phyloP scores from a whole-genome alignment of 2,797 vertebrate species.

The Spondyliosoma cantharus region DNA sequence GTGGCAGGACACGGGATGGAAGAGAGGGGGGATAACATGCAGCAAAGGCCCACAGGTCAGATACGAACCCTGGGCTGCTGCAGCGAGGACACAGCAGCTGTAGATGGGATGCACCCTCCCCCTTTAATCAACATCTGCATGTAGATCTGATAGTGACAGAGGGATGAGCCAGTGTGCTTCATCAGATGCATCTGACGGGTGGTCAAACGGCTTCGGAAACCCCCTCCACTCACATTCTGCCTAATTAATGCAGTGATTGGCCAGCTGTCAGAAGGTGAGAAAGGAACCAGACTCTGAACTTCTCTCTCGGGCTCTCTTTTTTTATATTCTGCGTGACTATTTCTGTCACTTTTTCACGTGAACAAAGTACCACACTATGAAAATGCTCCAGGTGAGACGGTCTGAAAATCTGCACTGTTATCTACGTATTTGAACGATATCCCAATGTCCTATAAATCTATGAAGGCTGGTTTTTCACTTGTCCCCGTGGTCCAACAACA shows the following conservation, averaged over 20 bases:
- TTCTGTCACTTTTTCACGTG: background rate
- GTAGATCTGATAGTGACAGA: background rate
- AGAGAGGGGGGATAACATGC: too few species aligned
- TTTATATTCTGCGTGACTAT: background rate
- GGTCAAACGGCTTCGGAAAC: background rate
- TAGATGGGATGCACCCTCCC: too few species aligned
- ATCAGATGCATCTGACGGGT: background rate
- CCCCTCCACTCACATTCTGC: background rate
- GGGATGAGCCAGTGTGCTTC: background rate
- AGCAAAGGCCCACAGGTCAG: too few species aligned
- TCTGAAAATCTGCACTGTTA: background rate
- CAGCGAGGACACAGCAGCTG: too few species aligned
- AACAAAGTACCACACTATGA: background rate
- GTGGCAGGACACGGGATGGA: too few species aligned
- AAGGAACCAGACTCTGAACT: background rate
- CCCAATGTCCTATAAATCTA: too few species aligned
- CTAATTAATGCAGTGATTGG: background rate
- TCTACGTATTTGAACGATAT: background rate
- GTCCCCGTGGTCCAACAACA: background rate
- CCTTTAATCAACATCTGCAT: constrained; percentile 7
- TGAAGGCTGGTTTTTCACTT: background rate
- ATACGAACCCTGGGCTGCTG: too few species aligned
- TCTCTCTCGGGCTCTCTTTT: background rate
- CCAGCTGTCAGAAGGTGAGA: background rate
- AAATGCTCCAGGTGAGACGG: background rate